Evolutionary conservation across 1,140 invertebrate species (phyloP), one percentile per base, ranked within the genome.

Genomic region (Lucilia sericata): DNA sequence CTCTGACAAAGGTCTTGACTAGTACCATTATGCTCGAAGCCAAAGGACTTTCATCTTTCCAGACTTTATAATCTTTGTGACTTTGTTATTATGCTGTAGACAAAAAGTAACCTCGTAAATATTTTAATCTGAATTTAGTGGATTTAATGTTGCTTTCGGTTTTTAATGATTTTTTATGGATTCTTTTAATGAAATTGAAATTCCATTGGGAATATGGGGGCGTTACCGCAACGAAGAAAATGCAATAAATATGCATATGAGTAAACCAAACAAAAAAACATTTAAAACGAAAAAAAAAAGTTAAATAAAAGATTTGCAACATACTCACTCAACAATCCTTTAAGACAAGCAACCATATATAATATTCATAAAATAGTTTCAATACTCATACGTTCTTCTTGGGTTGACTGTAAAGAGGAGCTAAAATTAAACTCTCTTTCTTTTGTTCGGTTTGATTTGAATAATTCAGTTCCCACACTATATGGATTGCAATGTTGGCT

Each of bases 211-310:
- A 87, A 88, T 90, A 88, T 88, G 89, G 88, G 89, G 89, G 89
- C 89, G 89, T 90, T 89, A 86, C 89, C 88, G 88, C 85, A 87
- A 88, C 89, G 87, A 90, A 90, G 17, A 84, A 87, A 90, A 90
- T 90, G 89, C 89, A 90, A 90, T 90, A 90, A 90, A 90, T 90
- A 90, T 90, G 89, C 89, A 90, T 90, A 90, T 89, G 88, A 90
- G 86, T 85, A 60, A 60, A 14, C 14, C 14, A 60, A 60, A 60
- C 5, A 60, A 60, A 60, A 83, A 30, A 30, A 2, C 1, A 2
- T 30, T 30, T 30, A 30, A 30, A 86, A 60, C 5, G 4, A 25
- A 70, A 70, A 70, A 70, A 10, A 70, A 17, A 60, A 60, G 17
- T 60, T 60, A 9, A 70, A 19, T 70, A 70, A 70, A 70, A 70